Base-by-base conservation (phyloP, 2,888 invertebrate species). In the Drosophila pegasa region DNA sequence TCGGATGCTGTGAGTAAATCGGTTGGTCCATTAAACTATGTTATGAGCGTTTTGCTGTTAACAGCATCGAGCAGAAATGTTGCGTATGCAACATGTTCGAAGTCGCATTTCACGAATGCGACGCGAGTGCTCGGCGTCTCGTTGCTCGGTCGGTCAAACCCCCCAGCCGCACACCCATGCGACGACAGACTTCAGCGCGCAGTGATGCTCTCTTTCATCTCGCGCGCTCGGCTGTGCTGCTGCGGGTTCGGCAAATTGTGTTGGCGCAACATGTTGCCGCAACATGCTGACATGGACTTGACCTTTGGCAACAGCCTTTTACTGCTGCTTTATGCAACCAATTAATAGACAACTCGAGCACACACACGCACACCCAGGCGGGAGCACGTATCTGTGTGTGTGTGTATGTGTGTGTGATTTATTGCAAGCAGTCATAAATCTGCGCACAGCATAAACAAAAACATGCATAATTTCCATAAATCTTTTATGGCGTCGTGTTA, bases 381-480 rank as follows among this genome's bases (percentile, higher is more conserved):
- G 22, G 4, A n/a, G 48, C 14, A 9, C 3, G 12, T 10, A 31
- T 55, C 35, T 27, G 54, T 45, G 16, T 57, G 29, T 54, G 37
- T 37, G 41, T 55, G 58, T 40, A 43, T 45, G 43, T 58, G 65
- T 74, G 69, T 76, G 60, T 87, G 89, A 83, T 83, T 83, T 88
- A 83, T 89, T 72, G 78, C 82, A 73, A 64, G 54, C 65, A 40
- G 66, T 81, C 89, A 89, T 89, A 84, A 89, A 87, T 89, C 75
- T 81, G 78, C 20, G 58, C 58, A 45, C 12, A 45, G 29, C 84
- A 87, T 83, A 80, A 87, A 80, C 81, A 77, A 78, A 68, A 84
- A 76, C 88, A 85, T 85, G 89, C 84, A 89, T 89, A 81, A 84
- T 85, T 85, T 85, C 89, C 84, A 85, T 85, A 85, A 85, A 85